Conservation (phyloP, 2,113 vertebrate species). For the Benitochromis conjunctus region DNA sequence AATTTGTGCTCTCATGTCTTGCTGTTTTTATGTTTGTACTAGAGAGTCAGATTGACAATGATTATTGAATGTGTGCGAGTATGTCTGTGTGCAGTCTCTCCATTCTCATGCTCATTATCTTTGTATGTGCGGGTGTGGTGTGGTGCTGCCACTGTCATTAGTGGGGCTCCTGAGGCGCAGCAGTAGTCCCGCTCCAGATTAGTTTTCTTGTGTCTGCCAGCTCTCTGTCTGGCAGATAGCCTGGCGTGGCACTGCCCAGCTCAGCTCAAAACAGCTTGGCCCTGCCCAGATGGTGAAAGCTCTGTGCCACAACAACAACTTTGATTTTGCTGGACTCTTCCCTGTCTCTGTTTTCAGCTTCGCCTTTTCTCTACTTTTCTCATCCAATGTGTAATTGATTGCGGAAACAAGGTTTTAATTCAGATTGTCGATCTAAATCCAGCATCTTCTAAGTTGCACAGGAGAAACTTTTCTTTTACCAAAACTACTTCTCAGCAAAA, state of each 20-base stretch:
- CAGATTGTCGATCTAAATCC: constrained; percentile 14
- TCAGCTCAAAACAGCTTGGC: constrained; percentile 63
- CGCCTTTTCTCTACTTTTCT: constrained; percentile 6
- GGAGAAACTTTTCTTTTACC: background rate
- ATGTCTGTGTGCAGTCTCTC: constrained; percentile 43
- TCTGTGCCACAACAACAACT: constrained; percentile 63
- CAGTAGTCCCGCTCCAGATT: constrained; percentile 74
- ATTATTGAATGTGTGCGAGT: constrained; percentile 42
- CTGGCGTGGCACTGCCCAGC: constrained; percentile 61
- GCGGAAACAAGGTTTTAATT: constrained; percentile 36
- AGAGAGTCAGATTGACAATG: constrained; percentile 26
- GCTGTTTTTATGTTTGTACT: constrained; percentile 19
- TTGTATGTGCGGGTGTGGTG: constrained; percentile 57
- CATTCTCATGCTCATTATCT: constrained; percentile 62
- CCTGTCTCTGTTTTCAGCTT: constrained; percentile 22
- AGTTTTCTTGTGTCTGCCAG: constrained; percentile 67
- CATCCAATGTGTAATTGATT: constrained; percentile 25
- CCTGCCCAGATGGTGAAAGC: constrained; percentile 68
- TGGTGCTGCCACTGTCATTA: constrained; percentile 68
- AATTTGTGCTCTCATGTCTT: constrained; percentile 32
- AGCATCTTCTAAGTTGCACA: background rate
- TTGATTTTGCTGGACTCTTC: constrained; percentile 53
- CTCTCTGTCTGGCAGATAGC: constrained; percentile 70
- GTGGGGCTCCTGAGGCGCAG: constrained; percentile 69
- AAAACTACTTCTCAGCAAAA: background rate